Evolutionary conservation across 64 coral and sea anemone species (phyloP).

Genomic region (Anthopleura sola): DNA sequence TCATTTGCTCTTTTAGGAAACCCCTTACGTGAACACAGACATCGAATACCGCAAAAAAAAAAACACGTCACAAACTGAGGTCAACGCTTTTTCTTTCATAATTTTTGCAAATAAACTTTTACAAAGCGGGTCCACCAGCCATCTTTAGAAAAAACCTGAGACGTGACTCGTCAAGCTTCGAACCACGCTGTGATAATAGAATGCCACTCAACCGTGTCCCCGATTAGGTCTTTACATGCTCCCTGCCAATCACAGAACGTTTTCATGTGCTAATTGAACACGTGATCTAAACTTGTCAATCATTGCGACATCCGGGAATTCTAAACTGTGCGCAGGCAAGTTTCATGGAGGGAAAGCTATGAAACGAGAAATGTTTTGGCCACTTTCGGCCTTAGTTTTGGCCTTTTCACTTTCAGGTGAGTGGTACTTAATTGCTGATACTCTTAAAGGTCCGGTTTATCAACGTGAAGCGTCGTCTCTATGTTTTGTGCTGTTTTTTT

Average conservation of each 20-base stretch:
- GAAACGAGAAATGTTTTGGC: conserved; percentile 34
- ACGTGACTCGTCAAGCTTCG: neutral
- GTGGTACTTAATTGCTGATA: conserved; percentile 22
- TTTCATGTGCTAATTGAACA: conserved; percentile 23
- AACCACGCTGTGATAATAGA: conserved; percentile 16
- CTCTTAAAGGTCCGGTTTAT: conserved; percentile 7
- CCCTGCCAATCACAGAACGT: conserved; percentile 12
- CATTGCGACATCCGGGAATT: conserved; percentile 31
- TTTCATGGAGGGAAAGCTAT: conserved; percentile 27
- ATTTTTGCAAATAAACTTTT: neutral
- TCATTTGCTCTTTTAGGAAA: neutral
- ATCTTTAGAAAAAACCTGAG: neutral
- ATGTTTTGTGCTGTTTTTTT: neutral
- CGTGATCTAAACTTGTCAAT: conserved; percentile 32
- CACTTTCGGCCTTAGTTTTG: conserved; percentile 28
- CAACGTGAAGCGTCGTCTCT: neutral
- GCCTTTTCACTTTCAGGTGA: conserved; percentile 20
- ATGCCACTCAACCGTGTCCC: conserved; percentile 21
- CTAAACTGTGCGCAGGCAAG: conserved; percentile 26
- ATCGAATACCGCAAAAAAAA: neutral
- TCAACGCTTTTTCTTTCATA: neutral
- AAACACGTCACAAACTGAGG: neutral
- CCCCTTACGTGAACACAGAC: neutral
- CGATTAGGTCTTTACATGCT: conserved; percentile 35
- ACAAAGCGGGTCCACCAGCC: neutral